Base-by-base conservation (phyloP, 1,140 invertebrate species). In the Diorhabda elongata region DNA sequence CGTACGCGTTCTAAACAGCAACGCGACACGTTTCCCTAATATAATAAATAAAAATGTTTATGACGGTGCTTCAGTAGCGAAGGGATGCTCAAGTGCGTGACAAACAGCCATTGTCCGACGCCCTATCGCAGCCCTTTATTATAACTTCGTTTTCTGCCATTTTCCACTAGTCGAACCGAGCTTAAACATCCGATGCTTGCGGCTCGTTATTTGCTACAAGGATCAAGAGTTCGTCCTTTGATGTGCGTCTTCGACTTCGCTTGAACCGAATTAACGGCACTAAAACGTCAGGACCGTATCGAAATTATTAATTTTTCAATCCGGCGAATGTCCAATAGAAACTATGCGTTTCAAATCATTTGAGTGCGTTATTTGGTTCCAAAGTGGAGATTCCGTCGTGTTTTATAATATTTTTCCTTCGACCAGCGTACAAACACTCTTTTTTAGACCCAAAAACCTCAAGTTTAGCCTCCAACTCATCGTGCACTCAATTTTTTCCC, bases 101-200 rank as follows among this genome's bases (percentile, higher is more conserved):
- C 66, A 67, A 67, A 67, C 58, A 61, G 47, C 66, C 59, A 67
- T 67, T 67, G 66, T 67, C 66, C 66, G 43, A 42, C 44, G 58
- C 43, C 44, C 56, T 42, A 52, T 56, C 42, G 66, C 43, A 52
- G 47, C n/a, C 6, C 47, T 8, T 6, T 26, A 52, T 8, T 52
- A 45, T 67, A 67, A 67, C 66, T 67, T 45, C 66, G 52, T 67
- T 44, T 67, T 67, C 26, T 61, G 66, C 64, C 4, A 65, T 6
- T 52, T 52, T 6, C 47, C 5, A 8, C 47, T n/a, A 52, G 47
- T n/a, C 6, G 47, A 52, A 52, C 47, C 45, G 11, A 58, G 66
- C 58, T 65, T 65, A 57, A 64, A 45, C 44, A 65, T 58, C 52
- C 52, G 41, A 8, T 56, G n/a, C 41, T 52, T 45, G 2, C 41